Base-by-base conservation (phyloP, 2,113 vertebrate species). In the Pyxicephalus adspersus region DNA sequence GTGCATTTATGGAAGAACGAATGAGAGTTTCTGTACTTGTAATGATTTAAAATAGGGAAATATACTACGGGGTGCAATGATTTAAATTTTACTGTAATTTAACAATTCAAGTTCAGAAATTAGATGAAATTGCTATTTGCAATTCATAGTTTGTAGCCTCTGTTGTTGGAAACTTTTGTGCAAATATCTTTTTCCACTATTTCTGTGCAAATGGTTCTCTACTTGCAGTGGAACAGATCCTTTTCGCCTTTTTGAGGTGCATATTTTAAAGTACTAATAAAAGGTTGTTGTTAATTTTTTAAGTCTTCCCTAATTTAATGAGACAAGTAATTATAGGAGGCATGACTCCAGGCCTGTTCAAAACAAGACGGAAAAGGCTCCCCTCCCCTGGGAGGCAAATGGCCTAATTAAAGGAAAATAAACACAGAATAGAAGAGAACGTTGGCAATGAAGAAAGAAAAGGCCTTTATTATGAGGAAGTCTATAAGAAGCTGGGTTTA, bases 381-480 rank as follows among this genome's bases (percentile, higher is more conserved):
- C 70, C 29, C 64, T 68, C 77, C 63, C 77, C 29, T 26, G 77
- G 77, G 77, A 71, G 38, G 77, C 54, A 50, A 63, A 38, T 23
- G 34, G 52, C 38, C 77, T 80, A 71, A 80, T 80, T 80, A 66
- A 80, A 71, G 67, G 77, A 80, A 80, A 63, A 80, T 80, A 80
- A 80, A 80, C 67, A 80, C 38, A 29, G 77, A 63, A 71, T 70
- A 25, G 34, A 71, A 34, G 54, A 52, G 60, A 71, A 80, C 4
- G 66, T 20, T 71, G 77, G 77, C 77, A 54, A 80, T 25, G 65
- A 80, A 63, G 28, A 63, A 71, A 80, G 70, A 70, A 63, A 80
- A 71, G 23, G 34, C 11, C 57, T 65, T 80, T 71, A 52, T 71
- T 51, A 71, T 63, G 29, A 80, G 63, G 77, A 71, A 80, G 71